Conservation (phyloP, 2,797 vertebrate species). For the Poliocrania exsul region DNA sequence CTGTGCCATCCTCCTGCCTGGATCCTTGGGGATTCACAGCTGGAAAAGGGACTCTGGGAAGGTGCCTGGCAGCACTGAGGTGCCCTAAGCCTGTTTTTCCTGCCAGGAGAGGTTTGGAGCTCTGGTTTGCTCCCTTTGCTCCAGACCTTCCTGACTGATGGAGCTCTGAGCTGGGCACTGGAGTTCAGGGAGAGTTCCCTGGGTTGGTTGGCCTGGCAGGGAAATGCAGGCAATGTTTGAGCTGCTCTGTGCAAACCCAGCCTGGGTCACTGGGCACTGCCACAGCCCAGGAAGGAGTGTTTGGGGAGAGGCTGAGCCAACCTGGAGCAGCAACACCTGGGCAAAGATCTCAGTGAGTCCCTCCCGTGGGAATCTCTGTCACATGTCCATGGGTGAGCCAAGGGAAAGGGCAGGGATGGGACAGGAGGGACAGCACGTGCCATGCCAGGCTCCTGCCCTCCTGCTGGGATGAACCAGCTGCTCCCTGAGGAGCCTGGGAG, state of each 20-base stretch:
- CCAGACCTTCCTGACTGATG: neutral
- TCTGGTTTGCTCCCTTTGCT: neutral
- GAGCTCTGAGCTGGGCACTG: neutral
- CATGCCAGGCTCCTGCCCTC: neutral
- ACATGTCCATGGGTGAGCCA: neutral
- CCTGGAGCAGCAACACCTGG: fast-evolving
- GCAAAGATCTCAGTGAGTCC: neutral
- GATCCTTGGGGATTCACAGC: neutral
- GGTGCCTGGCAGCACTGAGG: fast-evolving
- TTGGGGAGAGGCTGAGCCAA: neutral
- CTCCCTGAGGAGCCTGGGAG: neutral
- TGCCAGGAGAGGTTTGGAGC: neutral
- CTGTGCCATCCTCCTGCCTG: neutral
- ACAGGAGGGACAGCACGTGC: neutral
- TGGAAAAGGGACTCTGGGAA: neutral
- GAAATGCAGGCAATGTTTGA: neutral
- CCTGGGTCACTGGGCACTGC: neutral
- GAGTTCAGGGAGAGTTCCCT: fast-evolving
- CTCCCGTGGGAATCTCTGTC: fast-evolving
- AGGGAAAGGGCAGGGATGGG: neutral
- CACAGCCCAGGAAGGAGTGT: fast-evolving
- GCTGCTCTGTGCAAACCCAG: neutral
- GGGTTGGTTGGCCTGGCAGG: neutral
- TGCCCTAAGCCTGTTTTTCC: neutral
- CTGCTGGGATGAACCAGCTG: neutral